Evolutionary conservation across 2,797 vertebrate species (phyloP).

Genomic region (Sorex maritimensis): DNA sequence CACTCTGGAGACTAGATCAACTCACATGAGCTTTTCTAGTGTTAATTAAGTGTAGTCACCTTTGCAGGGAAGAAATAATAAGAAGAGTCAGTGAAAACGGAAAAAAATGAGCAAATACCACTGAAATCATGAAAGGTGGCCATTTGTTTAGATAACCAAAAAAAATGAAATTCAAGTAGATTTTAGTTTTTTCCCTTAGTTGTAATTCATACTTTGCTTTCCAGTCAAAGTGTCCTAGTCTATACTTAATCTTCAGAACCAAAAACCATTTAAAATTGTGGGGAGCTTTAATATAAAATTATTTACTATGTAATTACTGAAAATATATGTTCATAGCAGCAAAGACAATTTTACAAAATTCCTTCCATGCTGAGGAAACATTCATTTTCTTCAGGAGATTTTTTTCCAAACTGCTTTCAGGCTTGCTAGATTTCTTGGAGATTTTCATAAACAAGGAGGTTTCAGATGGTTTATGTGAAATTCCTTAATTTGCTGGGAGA

Average conservation of each 20-base stretch:
- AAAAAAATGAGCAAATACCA: constrained; percentile 42
- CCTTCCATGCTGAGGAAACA: neutral
- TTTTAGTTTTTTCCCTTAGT: constrained; percentile 39
- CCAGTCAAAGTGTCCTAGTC: constrained; percentile 28
- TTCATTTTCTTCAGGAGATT: constrained; percentile 45
- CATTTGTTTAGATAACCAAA: constrained; percentile 68
- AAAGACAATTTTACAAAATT: constrained; percentile 62
- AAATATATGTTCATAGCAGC: constrained; percentile 30
- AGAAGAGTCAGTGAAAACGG: neutral
- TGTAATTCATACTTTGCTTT: constrained; percentile 57
- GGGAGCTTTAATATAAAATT: constrained; percentile 69
- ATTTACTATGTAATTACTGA: constrained; percentile 62
- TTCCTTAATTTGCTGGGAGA: constrained; percentile 47
- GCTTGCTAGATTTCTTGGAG: constrained; percentile 45
- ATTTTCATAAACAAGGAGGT: constrained; percentile 49
- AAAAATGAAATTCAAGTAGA: neutral
- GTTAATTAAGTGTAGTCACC: neutral
- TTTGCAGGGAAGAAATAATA: constrained; percentile 16
- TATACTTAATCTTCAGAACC: constrained; percentile 54
- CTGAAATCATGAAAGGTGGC: neutral
- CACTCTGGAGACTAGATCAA: constrained; percentile 20
- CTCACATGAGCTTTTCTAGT: neutral
- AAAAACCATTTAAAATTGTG: constrained; percentile 51
- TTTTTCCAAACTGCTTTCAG: constrained; percentile 67
- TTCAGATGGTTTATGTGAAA: constrained; percentile 51